Evolutionary conservation across 92 coral and sea anemone genomes (phyloP), one percentile per base, ranked within the genome.

Genomic region (Epizoanthus illoricatus): DNA sequence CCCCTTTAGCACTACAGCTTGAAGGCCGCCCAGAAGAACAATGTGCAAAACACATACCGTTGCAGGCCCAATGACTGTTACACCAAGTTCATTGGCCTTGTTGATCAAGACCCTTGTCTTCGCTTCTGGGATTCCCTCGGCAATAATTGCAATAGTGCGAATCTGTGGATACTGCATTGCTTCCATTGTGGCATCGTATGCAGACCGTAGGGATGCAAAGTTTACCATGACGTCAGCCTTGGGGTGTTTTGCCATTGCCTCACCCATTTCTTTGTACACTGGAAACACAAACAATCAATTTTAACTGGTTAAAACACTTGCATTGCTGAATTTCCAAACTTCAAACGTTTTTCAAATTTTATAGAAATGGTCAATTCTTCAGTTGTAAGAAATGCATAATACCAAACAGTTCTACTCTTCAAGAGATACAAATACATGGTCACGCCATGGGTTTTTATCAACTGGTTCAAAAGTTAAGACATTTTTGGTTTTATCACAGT

Each of bases 61-160:
- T 74, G 99, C 99, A 12, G 99, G 99, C 28, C 99, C 99, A 65
- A 96, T 93, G 28, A 96, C 91, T 2, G 92, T 69, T 60, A 96
- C 89, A 21, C 90, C 94, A 40, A 84, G 87, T 68, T 91, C 99
- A 21, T 88, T 84, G 8, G 99, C 99, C 76, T 88, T 91, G 65
- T 80, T 85, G 86, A 87, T 96, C 36, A 96, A 73, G 45, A 91
- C 82, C 67, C 99, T 86, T 5, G 99, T 96, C 83, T 91, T 96
- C 5, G 99, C 99, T 71, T 96, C 99, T 5, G 99, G 99, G 62
- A 96, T 96, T 85, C 99, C 99, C 84, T 96, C 99, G 6, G 99
- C 99, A 71, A 96, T 96, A 71, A 96, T 96, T 21, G 99, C 98
- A 60, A 96, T 96, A 43, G 94, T 87, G 74, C 99, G 98, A 75